Evolutionary conservation across 2,113 vertebrate genomes (phyloP), one percentile per base, ranked within the genome.

Genomic region (Polypterus bichir): DNA sequence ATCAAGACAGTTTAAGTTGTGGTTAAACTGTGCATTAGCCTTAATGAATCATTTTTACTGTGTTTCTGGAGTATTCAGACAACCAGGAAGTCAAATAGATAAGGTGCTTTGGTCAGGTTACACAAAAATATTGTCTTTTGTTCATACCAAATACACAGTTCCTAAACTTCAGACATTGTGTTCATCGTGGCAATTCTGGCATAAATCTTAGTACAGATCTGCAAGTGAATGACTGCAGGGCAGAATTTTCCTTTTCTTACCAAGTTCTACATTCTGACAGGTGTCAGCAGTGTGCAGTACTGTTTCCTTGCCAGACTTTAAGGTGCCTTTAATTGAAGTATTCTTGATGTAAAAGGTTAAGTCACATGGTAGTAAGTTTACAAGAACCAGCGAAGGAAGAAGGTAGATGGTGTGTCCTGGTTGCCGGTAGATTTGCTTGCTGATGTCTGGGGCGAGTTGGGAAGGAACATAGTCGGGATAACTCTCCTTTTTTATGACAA

Each of bases 401-500:
- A 99, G 86, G 59, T 92, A 98, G 67, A 98, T 79, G 8, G 89
- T 93, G 64, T 99, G 96, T 4, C 96, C 96, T 0, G 96, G 94
- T 75, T 97, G 94, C 2, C 92, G 86, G 75, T 94, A 99, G 75
- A 99, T 98, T 76, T 94, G 88, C 68, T 96, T 91, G 5, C 92
- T 71, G 4, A 84, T 83, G 64, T 91, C 89, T 10, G 91, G 86
- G 64, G 91, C 88, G 45, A 82, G 86, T 76, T 78, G 92, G 63
- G 93, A 95, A 11, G 94, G 94, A 81, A 91, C 85, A 71, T 97
- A 95, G 49, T 97, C 91, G 0, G 96, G 94, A 44, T 97, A 99
- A 68, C 91, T 93, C 60, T 97, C 94, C 66, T 98, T 99, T 75
- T 95, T 97, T 64, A 97, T 92, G 52, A 95, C 92, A 67, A 99